Evolutionary conservation across 2,888 invertebrate species (phyloP).

Genomic region (Archips crataeganus): DNA sequence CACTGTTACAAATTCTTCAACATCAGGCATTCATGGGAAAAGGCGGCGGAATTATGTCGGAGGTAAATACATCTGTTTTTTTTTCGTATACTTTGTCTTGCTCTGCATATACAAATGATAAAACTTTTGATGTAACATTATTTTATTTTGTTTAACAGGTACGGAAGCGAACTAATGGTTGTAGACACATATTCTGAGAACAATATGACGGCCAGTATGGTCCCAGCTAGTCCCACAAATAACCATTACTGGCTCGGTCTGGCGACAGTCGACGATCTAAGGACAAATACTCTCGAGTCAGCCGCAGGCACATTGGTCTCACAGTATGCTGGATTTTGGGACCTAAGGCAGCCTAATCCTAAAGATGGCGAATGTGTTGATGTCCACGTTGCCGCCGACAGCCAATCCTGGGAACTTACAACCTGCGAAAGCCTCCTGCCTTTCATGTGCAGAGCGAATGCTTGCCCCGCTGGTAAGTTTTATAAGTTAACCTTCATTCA

Average conservation of each 20-base stretch:
- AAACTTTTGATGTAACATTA: constrained; percentile 14
- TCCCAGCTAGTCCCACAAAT: constrained; percentile 88
- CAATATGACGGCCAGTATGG: constrained; percentile 94
- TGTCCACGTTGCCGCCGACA: constrained; percentile 88
- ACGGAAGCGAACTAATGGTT: constrained; percentile 97
- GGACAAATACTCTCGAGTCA: constrained; percentile 97
- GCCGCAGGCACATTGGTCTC: constrained; percentile 96
- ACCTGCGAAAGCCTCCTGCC: constrained; percentile 97
- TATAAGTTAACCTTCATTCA: constrained; percentile 44
- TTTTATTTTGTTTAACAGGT: constrained; percentile 86
- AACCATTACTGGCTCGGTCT: constrained; percentile 96
- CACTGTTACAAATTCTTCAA: constrained; percentile 98
- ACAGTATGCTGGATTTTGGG: constrained; percentile 98
- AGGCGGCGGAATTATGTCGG: constrained; percentile 97
- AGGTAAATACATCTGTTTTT: constrained; percentile 89
- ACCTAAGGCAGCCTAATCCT: constrained; percentile 94
- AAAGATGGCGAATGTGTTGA: constrained; percentile 96
- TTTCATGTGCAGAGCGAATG: constrained; percentile 96
- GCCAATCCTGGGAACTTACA: constrained; percentile 96
- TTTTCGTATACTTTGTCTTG: background rate
- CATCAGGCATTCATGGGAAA: constrained; percentile 98
- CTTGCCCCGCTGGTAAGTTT: constrained; percentile 92
- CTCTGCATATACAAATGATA: background rate
- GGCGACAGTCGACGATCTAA: constrained; percentile 95
- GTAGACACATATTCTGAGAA: constrained; percentile 96